Evolutionary conservation across 2,113 vertebrate species (phyloP), one percentile per base, ranked within the genome.

Genomic region (Marmota monax): DNA sequence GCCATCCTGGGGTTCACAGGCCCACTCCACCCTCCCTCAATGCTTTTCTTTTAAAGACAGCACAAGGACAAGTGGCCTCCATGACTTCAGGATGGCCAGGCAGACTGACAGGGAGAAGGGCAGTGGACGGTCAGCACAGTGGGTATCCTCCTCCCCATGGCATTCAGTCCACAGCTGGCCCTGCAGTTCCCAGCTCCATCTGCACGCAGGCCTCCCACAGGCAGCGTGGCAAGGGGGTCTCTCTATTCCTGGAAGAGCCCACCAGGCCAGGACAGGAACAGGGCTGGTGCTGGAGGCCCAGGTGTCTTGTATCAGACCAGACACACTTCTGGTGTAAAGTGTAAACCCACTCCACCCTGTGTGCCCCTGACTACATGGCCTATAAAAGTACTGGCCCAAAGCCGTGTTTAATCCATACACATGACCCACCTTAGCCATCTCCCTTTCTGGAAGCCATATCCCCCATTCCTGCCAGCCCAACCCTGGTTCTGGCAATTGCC

Each of bases 21-120:
- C 37, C 84, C 42, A 7, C 2, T 1, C 13, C 2, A 37, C 39
- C 37, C 0, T 8, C 23, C 58, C 70, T 13, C n/a, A 22, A 1
- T 1, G 10, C 48, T 22, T 63, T 67, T 53, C 69, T 74, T 74
- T 96, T 69, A 42, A 70, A 76, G 72, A 29, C 48, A 5, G 13
- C 48, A 29, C 67, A 29, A 29, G 79, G 39, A 16, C 34, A 0
- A 0, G 2, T 4, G 2, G 76, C 69, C 17, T 58, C 51, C 61
- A 8, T 6, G 29, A 42, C 69, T 27, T 7, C 23, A 45, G 51
- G 42, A 23, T 9, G 5, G 86, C 45, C 51, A 9, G 51, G 2
- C 25, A 17, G 34, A 9, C 0, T 0, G 51, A 12, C 23, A 9
- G 91, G 69, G 73, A 16, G 61, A 63, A 12, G 14, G n/a, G 14